phyloP scores from a whole-genome alignment of 2,113 vertebrate genomes.

The Gallinago paraguaiae region DNA sequence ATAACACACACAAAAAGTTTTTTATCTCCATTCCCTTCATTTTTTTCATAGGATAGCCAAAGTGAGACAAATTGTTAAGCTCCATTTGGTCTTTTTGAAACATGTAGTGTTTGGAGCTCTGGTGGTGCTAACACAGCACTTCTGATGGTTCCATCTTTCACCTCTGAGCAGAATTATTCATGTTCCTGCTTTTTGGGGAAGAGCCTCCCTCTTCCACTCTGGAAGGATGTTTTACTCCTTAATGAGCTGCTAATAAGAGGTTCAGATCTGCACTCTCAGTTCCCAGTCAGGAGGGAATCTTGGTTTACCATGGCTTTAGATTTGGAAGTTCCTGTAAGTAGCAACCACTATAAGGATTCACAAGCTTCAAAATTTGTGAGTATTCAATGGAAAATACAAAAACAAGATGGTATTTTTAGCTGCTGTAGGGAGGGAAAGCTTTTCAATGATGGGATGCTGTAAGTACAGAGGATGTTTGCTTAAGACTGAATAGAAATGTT shows the following conservation, averaged over 20 bases:
- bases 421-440: neutral
- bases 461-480: neutral
- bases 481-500: neutral
- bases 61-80: neutral
- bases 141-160: neutral
- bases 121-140: neutral
- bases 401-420: neutral
- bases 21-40: neutral
- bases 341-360: neutral
- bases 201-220: fast-evolving
- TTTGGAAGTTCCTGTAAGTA: neutral
- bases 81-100: neutral
- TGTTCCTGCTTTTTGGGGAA: neutral
- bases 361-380: neutral
- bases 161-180: neutral
- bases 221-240: neutral
- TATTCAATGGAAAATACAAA: neutral
- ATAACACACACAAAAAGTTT: neutral
- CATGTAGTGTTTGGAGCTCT: neutral
- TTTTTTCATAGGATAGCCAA: neutral
- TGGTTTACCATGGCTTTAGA: neutral
- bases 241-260: neutral
- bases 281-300: neutral
- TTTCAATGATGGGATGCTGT: neutral
- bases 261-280: neutral